Evolutionary conservation across 2,888 invertebrate genomes (phyloP), one percentile per base, ranked within the genome.

Genomic region (Drosophila anomalata): DNA sequence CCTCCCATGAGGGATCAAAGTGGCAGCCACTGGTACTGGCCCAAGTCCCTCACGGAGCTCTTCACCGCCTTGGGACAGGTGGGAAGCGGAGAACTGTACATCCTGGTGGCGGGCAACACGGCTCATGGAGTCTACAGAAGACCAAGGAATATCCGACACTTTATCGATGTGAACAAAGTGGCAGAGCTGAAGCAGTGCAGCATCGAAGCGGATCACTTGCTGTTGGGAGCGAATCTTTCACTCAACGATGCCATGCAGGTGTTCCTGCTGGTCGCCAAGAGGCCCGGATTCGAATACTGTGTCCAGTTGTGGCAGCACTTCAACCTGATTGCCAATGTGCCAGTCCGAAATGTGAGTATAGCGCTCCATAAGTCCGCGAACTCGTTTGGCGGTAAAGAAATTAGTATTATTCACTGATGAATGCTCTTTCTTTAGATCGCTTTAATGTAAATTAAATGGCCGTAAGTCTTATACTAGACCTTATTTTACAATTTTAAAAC

Each of bases 91-190:
- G 92, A 82, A 3, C 24, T 24, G 3, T 95, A 95, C 76, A 93
- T 94, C 87, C 88, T 96, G n/a, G 93, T 96, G 1, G 94, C 94
- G n/a, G 96, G 96, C 12, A 96, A 96, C 86, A 96, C 96, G 1
- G 95, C 94, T 1, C 94, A 94, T 91, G 97, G 96, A 1, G 92
- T 93, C 0, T 93, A 91, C 74, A 90, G 92, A 8, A 83, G 91
- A 2, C 50, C 79, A 0, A 42, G 55, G 2, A 67, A 70, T 3
- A 78, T 90, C 56, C 92, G 93, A 62, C 90, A 93, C 12, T 94
- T 94, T 53, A 94, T 96, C 50, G 95, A 96, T 77, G 92, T 96
- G 0, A 93, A 93, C 52, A 90, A 91, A 8, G 92, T 96, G 7
- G 87, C 91, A 9, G 94, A 95, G 59, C 87, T 96, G 6, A 93